Conservation (phyloP, 2,113 vertebrate species). For the Rhinoderma darwinii region DNA sequence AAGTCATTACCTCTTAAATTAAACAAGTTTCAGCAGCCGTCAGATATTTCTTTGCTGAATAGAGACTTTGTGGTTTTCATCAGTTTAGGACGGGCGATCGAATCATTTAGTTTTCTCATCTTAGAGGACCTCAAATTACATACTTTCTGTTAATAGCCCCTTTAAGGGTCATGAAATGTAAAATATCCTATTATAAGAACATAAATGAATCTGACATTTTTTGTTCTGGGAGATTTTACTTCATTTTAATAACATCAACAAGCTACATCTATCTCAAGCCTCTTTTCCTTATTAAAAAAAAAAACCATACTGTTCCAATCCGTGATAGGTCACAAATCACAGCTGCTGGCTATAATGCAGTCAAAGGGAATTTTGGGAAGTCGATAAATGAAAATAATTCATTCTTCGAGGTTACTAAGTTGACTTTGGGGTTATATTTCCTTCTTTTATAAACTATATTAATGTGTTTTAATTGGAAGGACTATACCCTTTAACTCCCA, state of each 20-base stretch:
- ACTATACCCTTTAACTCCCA: slow-evolving; percentile 4
- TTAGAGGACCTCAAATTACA: too few species aligned
- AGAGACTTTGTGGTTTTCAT: too few species aligned
- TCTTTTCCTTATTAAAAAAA: background rate
- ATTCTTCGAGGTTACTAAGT: background rate
- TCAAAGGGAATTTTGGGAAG: slow-evolving; percentile 19
- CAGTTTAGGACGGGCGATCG: too few species aligned
- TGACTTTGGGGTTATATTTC: slow-evolving; percentile 14
- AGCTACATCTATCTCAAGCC: background rate
- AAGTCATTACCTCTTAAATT: too few species aligned
- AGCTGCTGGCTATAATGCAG: background rate
- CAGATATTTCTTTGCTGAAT: too few species aligned
- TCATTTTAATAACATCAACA: background rate
- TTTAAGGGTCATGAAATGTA: background rate
- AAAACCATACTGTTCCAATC: background rate
- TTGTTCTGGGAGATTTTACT: background rate
- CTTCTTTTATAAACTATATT: slow-evolving; percentile 21
- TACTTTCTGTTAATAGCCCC: too few species aligned
- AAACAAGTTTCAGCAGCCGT: too few species aligned
- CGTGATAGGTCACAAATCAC: background rate
- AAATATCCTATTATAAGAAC: background rate
- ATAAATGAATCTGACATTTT: background rate
- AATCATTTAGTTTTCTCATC: too few species aligned
- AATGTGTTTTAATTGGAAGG: slow-evolving; percentile 32
- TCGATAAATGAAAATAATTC: slow-evolving; percentile 9